Base-by-base conservation (phyloP, 2,113 vertebrate genomes). In the Brevimyrus niger region DNA sequence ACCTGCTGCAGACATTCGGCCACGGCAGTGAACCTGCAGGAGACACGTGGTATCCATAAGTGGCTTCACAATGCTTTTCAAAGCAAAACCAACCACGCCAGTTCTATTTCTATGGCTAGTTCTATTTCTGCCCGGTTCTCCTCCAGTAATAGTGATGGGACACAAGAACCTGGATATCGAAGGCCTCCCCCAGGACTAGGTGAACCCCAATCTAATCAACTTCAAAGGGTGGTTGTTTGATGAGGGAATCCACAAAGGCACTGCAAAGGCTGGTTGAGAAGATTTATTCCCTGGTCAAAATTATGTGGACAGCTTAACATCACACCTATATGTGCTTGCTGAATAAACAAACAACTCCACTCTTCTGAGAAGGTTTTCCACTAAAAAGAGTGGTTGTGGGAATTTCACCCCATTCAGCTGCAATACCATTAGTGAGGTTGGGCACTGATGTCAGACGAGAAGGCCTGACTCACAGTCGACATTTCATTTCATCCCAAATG, bases 11-110 rank as follows among this genome's bases (percentile, higher is more conserved):
- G 95, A 88, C 96, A 96, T 91, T 97, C 96, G 0, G 97, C 96
- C 5, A 98, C 92, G 0, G 91, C 27, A 0, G 97, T 98, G 93
- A 99, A 99, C 97, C 98, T 99, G 92, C 27, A 90, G 89, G 35
- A 87, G 35, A 65, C 31, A 47, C 61, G 89, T 35, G 15, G 9
- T 44, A 84, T 17, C 6, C 8, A 21, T 47, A 86, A 46, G 38
- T n/a, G 15, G 27, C 35, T 31, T 35, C 51, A 47, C 10, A 50
- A 61, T 35, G 19, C 8, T 61, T 42, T 17, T 46, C 17, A 27
- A 35, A 87, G 48, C 23, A 23, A 10, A 84, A 10, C 3, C 38
- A 23, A 3, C 9, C 21, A 44, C n/a, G n/a, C 31, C 85, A 27
- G 27, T 87, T 85, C 50, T 23, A 11, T 2, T 85, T 85, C 83